Evolutionary conservation across 2,888 invertebrate genomes (phyloP).

Genomic region (Spisula solida): DNA sequence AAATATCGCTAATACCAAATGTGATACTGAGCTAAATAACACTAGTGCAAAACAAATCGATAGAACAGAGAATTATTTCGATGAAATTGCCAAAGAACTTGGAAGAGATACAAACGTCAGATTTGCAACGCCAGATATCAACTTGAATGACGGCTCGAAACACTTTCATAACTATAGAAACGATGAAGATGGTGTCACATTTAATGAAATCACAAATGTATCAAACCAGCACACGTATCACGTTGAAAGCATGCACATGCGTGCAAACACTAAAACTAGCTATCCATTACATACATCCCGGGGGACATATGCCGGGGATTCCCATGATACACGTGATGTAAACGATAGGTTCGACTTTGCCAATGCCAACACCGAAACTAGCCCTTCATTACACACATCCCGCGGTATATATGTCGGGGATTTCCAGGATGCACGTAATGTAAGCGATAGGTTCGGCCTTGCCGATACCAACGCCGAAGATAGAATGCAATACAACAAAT

Average conservation of each 20-base stretch:
- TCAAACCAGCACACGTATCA: not conserved
- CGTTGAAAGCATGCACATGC: too few relatives aligned
- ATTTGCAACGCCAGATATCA: not conserved
- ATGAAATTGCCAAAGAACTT: constrained; percentile 7
- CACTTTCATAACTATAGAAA: not conserved
- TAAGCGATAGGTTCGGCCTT: not conserved
- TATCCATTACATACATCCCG: too few relatives aligned
- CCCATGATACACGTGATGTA: too few relatives aligned
- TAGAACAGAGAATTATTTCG: constrained; percentile 17
- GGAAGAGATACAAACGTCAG: not conserved
- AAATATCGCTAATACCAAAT: not conserved
- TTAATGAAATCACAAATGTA: not conserved
- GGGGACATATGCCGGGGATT: too few relatives aligned
- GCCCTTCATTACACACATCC: too few relatives aligned
- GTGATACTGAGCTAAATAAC: not conserved
- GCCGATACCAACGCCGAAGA: not conserved
- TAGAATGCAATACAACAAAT: constrained; percentile 38
- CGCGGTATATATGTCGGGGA: too few relatives aligned
- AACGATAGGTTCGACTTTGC: not conserved
- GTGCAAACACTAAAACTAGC: too few relatives aligned
- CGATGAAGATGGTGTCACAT: not conserved
- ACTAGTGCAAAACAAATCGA: not conserved
- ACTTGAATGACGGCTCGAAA: not conserved
- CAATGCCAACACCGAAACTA: not conserved
- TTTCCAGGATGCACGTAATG: too few relatives aligned